phyloP scores from a whole-genome alignment of 1,140 invertebrate genomes.

The Trachymyrmex septentrionalis region DNA sequence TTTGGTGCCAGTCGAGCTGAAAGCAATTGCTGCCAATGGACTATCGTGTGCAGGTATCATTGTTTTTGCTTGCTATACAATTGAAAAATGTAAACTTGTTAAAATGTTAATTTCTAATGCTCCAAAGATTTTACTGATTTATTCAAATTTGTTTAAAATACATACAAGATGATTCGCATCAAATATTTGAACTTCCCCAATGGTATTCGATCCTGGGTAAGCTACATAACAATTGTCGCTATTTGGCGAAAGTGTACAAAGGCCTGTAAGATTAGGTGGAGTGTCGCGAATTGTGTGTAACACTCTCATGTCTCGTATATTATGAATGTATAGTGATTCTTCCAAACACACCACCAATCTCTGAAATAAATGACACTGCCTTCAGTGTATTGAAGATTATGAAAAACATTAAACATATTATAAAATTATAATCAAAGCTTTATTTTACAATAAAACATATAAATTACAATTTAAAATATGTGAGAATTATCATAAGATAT shows the following conservation, averaged over 20 bases:
- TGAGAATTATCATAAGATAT: neutral
- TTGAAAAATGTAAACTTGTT: conserved; percentile 43
- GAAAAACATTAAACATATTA: neutral
- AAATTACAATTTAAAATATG: neutral
- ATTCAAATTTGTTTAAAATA: conserved; percentile 64
- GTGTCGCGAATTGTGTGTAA: conserved; percentile 99
- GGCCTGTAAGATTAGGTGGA: conserved; percentile 96
- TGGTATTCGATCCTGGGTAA: conserved; percentile 97
- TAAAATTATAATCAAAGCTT: neutral
- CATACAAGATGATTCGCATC: conserved; percentile 97
- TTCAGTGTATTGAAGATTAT: neutral
- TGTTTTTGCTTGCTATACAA: conserved; percentile 95
- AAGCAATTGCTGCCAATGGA: conserved; percentile 97
- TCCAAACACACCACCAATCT: conserved; percentile 98
- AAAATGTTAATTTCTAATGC: neutral
- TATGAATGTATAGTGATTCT: conserved; percentile 99
- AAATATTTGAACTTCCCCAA: conserved; percentile 99
- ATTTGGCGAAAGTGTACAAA: conserved; percentile 96
- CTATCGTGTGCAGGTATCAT: conserved; percentile 99
- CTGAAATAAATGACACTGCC: conserved; percentile 86
- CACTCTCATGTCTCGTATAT: conserved; percentile 99
- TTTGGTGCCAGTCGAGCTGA: conserved; percentile 95
- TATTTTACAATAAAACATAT: neutral
- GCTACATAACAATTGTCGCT: conserved; percentile 98
- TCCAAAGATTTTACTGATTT: neutral